These are phyloP conservation scores for Austrofundulus limnaeus DNA, from an alignment of 2,113 vertebrate species.

Conservation along the genomic window DNA sequence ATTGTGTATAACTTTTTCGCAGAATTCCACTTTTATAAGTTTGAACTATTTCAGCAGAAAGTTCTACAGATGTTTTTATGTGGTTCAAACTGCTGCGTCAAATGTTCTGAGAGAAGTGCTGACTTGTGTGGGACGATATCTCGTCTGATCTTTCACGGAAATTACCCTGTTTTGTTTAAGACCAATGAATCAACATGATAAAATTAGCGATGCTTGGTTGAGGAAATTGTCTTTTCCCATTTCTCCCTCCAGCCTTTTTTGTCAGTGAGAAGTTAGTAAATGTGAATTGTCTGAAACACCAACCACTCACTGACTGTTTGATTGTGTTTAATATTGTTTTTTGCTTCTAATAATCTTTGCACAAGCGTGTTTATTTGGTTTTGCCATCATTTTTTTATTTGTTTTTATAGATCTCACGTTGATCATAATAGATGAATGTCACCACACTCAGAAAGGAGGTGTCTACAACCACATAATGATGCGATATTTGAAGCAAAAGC, in stretches of 20 bases:
- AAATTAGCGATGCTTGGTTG: conserved; percentile 1
- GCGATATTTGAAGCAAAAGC: conserved; percentile 88
- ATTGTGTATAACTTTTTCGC: too few species aligned
- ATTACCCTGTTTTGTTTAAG: conserved; percentile 24
- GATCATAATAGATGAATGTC: conserved; percentile 95
- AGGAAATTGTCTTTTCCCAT: conserved; percentile 4
- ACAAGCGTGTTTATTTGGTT: not conserved
- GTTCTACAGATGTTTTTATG: conserved; percentile 36
- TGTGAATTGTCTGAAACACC: too few species aligned
- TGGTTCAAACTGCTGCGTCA: conserved; percentile 47
- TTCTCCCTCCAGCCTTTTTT: not conserved
- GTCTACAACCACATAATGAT: conserved; percentile 97
- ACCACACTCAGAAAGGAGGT: conserved; percentile 92
- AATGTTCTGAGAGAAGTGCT: conserved; percentile 38
- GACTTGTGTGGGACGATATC: conserved; percentile 40
- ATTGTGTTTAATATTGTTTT: not conserved
- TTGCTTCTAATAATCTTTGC: too few species aligned
- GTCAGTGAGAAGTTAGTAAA: too few species aligned
- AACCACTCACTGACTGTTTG: not conserved
- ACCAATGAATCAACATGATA: conserved; percentile 18
- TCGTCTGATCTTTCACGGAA: conserved; percentile 31
- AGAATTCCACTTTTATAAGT: not conserved
- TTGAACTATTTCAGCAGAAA: conserved; percentile 15
- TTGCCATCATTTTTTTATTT: conserved; percentile 17
- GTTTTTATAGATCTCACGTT: conserved; percentile 88